A percentile compares a stretch with the other conserved stretches of the same genome.
Evolutionary conservation across 2,888 invertebrate genomes (phyloP).

Genomic region (Agrypnus murinus): DNA sequence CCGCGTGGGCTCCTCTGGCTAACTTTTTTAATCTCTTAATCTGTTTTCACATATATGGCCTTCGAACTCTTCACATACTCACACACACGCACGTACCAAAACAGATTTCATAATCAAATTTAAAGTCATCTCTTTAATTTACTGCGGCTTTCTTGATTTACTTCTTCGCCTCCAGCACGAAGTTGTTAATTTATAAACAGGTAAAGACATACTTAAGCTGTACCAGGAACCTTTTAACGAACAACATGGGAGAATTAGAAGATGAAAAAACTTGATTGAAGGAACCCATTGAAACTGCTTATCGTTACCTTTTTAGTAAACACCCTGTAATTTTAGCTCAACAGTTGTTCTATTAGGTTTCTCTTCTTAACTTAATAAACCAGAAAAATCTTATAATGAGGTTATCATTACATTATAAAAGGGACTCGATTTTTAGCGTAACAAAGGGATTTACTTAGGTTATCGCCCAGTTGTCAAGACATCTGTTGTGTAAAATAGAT

Average conservation of each 20-base stretch:
- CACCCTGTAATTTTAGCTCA: constrained; percentile 1
- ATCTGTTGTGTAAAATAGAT: constrained; percentile 52
- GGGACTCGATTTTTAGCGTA: constrained; percentile 30
- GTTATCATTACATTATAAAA: constrained; percentile 33
- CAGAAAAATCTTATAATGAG: constrained; percentile 42
- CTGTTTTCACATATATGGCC: constrained; percentile 47
- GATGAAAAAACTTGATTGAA: too few relatives aligned
- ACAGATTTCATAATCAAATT: constrained; percentile 44
- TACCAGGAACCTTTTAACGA: constrained; percentile 8
- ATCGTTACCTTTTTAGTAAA: neutral
- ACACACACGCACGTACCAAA: constrained; percentile 8
- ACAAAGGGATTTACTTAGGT: constrained; percentile 48
- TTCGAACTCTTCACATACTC: constrained; percentile 23
- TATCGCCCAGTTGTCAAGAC: constrained; percentile 52
- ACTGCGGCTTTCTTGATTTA: constrained; percentile 48
- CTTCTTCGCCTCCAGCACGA: constrained; percentile 34
- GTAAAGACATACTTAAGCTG: constrained; percentile 20
- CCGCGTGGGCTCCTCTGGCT: constrained; percentile 36
- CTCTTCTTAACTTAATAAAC: constrained; percentile 34
- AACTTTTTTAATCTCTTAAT: constrained; percentile 49
- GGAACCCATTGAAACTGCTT: neutral
- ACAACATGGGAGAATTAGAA: neutral
- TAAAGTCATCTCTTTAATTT: constrained; percentile 49
- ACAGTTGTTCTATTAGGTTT: constrained; percentile 15
- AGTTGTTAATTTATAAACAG: constrained; percentile 40